Conservation (phyloP, 2,797 vertebrate genomes). For the Melanogrammus aeglefinus region DNA sequence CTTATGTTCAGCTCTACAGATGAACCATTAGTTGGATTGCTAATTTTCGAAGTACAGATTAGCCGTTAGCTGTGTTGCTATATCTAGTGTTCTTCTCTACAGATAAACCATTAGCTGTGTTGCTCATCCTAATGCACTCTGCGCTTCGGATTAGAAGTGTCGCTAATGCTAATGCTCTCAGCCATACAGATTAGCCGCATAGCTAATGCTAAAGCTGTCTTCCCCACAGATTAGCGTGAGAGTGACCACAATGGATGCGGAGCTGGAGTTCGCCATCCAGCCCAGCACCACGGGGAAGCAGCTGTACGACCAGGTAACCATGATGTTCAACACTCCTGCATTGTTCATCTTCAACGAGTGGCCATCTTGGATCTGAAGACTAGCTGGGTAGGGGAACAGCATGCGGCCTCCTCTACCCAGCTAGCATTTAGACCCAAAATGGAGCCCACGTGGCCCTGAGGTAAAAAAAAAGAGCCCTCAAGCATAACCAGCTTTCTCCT, state of each 20-base stretch:
- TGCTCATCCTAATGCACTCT: background rate
- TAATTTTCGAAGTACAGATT: background rate
- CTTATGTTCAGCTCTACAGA: background rate
- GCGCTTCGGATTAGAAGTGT: background rate
- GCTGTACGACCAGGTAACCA: conserved; percentile 92
- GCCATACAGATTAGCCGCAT: conserved; percentile 79
- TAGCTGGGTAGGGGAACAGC: background rate
- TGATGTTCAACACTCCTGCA: background rate
- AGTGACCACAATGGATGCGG: conserved; percentile 98
- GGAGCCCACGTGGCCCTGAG: no score
- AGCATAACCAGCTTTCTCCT: no score
- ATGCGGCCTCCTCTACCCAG: background rate
- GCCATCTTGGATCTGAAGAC: background rate
- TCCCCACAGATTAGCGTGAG: conserved; percentile 87
- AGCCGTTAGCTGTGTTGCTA: background rate
- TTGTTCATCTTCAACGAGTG: background rate
- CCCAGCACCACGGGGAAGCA: conserved; percentile 97
- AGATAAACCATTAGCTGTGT: background rate
- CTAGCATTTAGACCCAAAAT: no score
- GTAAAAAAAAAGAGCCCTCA: no score
- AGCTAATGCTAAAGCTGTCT: conserved; percentile 13
- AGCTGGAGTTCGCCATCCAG: conserved; percentile 99
- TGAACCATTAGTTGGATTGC: background rate
- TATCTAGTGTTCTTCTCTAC: background rate
- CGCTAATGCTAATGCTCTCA: conserved; percentile 7